Conservation (phyloP, 2,797 vertebrate genomes). For the Emys orbicularis region DNA sequence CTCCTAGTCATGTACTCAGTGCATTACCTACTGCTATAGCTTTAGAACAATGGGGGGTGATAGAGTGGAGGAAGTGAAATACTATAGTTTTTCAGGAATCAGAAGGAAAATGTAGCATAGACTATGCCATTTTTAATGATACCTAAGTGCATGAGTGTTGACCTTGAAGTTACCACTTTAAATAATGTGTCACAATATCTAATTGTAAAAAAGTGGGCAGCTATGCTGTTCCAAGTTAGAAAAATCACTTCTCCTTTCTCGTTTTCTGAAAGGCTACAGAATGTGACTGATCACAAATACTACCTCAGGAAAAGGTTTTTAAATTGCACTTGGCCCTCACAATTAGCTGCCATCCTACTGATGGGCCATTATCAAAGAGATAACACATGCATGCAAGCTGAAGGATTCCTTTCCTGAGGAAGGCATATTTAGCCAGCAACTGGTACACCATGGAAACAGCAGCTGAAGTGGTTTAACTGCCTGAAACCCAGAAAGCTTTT, state of each 20-base stretch:
- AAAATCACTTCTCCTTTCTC: background rate
- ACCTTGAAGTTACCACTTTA: background rate
- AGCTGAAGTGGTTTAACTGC: slow-evolving; percentile 69
- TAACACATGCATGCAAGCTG: slow-evolving; percentile 4
- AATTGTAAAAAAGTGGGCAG: background rate
- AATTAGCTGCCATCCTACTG: slow-evolving; percentile 6
- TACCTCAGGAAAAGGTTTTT: background rate
- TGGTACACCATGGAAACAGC: slow-evolving; percentile 72
- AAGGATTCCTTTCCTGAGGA: slow-evolving; percentile 48
- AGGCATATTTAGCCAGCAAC: slow-evolving; percentile 66
- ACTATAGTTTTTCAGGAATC: background rate
- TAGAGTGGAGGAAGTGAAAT: background rate
- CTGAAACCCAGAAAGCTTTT: slow-evolving; percentile 63
- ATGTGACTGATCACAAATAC: background rate
- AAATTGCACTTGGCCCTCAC: accelerated
- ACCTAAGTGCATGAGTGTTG: background rate
- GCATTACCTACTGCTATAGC: background rate
- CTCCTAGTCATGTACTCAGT: background rate
- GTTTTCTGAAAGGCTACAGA: slow-evolving; percentile 14
- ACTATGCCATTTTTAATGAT: background rate
- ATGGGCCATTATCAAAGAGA: slow-evolving; percentile 40
- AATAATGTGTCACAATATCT: background rate
- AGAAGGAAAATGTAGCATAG: slow-evolving; percentile 15
- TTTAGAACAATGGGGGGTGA: background rate
- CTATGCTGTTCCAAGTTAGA: background rate